Evolutionary conservation across 2,888 invertebrate species (phyloP), one percentile per base, ranked within the genome.

Genomic region (Agriopis marginaria): DNA sequence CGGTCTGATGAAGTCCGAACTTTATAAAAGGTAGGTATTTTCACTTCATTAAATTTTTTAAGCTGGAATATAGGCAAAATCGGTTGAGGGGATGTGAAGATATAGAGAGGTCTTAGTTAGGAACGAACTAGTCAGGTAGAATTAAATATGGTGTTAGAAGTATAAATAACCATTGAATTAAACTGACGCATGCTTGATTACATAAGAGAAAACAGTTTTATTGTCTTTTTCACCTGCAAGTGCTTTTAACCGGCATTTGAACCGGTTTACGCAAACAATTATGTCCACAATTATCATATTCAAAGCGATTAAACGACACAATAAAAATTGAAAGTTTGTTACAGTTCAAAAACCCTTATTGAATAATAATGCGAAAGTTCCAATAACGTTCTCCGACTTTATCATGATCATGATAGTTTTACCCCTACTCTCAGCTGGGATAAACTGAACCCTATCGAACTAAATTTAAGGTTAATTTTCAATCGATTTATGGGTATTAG

Each of bases 321-420:
- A 55, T 63, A 49, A 66, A 70, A 75, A 75, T 63, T 55, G 71
- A 74, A 75, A 74, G 74, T 69, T 65, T 51, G 44, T 56, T 56
- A 63, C 65, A 67, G 60, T 69, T 69, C 63, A 62, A 69, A 70
- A 70, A 74, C 75, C 72, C 70, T 71, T 72, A 69, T 69, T 70
- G 62, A 70, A 71, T 65, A 70, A 71, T 68, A 63, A 62, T 59
- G 69, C 56, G 72, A 75, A 74, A 74, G 74, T 75, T 71, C 62
- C 63, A 65, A 73, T 72, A 74, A 65, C 64, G 65, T 61, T 71
- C 65, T 63, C 61, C 44, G 69, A 56, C 5, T 3, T 32, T 32
- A 32, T 32, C 32, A 32, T 32, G 32, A 73, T 72, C 72, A 14
- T 60, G 32, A 55, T 49, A 49, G 47, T 63, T 64, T 55, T 59